Evolutionary conservation across 37 sponge, comb jelly and placozoan genomes (phyloP).

Genomic region (Hormiphora californensis): DNA sequence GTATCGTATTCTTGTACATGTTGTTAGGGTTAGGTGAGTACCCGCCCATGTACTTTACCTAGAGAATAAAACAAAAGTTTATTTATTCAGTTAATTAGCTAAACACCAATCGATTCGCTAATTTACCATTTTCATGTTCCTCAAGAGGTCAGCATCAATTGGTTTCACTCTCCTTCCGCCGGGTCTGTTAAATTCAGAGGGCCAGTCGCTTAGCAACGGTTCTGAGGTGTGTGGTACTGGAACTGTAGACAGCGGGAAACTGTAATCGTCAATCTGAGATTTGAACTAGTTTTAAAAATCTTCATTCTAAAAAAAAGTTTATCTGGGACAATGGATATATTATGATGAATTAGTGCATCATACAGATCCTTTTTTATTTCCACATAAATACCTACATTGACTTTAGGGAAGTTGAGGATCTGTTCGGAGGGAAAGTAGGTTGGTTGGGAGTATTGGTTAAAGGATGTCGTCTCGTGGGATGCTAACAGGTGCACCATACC

Average conservation of each 20-base stretch:
- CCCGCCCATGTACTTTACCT: slow-evolving; percentile 17
- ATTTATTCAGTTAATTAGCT: too few species aligned
- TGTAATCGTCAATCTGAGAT: slow-evolving; percentile 37
- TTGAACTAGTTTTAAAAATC: too few species aligned
- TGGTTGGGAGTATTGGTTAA: slow-evolving; percentile 41
- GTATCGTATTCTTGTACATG: slow-evolving; percentile 54
- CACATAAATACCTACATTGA: too few species aligned
- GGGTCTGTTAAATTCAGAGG: slow-evolving; percentile 40
- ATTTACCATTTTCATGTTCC: slow-evolving; percentile 44
- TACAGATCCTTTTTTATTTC: too few species aligned
- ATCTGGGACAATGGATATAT: too few species aligned
- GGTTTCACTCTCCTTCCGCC: slow-evolving; percentile 20
- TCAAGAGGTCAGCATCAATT: slow-evolving; percentile 22
- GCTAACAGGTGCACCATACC: slow-evolving; percentile 33
- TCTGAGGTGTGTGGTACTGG: slow-evolving; percentile 45
- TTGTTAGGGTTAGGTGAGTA: slow-evolving; percentile 48
- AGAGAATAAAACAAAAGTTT: too few species aligned
- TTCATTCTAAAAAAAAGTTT: too few species aligned
- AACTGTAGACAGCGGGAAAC: slow-evolving; percentile 8
- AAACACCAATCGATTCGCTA: too few species aligned
- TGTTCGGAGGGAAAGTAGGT: slow-evolving; percentile 46
- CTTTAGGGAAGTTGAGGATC: slow-evolving; percentile 55
- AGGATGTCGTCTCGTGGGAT: slow-evolving; percentile 19
- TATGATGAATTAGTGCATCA: too few species aligned
- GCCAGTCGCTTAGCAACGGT: slow-evolving; percentile 36